Percentiles rank a stretch among this genome's conserved stretches.
These are phyloP conservation scores for Calosoma granatense DNA, from an alignment of 1,140 invertebrate genomes.

Conservation along the genomic window DNA sequence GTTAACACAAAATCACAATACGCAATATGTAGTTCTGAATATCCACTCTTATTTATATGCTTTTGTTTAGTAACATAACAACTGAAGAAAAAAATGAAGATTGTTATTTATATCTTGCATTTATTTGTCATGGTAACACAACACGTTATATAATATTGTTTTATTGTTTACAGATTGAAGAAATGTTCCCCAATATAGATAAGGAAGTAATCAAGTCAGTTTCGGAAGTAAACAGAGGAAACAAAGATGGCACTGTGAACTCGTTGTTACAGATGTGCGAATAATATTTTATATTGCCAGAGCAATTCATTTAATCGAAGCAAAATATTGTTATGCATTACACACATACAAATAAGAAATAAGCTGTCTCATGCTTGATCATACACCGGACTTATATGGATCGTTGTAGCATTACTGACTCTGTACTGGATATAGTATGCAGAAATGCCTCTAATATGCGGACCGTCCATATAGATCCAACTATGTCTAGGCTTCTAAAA, in stretches of 20 bases:
- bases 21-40: too few relatives aligned
- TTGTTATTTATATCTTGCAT: too few relatives aligned
- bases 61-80: too few relatives aligned
- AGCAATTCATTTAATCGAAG: not conserved
- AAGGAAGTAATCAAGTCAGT: constrained; percentile 86
- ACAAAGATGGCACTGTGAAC: constrained; percentile 86
- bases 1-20: not conserved
- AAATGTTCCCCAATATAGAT: constrained; percentile 95
- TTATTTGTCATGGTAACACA: too few relatives aligned
- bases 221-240: constrained; percentile 77
- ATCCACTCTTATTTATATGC: too few relatives aligned
- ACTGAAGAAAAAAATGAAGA: too few relatives aligned
- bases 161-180: constrained; percentile 55
- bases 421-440: too few relatives aligned
- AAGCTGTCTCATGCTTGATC: not conserved
- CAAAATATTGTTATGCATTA: not conserved
- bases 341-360: not conserved
- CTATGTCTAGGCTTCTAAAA: too few relatives aligned
- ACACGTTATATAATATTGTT: too few relatives aligned
- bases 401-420: too few relatives aligned
- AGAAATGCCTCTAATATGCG: too few relatives aligned
- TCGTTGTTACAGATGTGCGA: constrained; percentile 79
- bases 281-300: constrained; percentile 29
- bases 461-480: too few relatives aligned
- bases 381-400: not conserved